These are phyloP conservation scores for Thalassoma bifasciatum DNA, from an alignment of 2,113 vertebrate species.

Conservation along the genomic window DNA sequence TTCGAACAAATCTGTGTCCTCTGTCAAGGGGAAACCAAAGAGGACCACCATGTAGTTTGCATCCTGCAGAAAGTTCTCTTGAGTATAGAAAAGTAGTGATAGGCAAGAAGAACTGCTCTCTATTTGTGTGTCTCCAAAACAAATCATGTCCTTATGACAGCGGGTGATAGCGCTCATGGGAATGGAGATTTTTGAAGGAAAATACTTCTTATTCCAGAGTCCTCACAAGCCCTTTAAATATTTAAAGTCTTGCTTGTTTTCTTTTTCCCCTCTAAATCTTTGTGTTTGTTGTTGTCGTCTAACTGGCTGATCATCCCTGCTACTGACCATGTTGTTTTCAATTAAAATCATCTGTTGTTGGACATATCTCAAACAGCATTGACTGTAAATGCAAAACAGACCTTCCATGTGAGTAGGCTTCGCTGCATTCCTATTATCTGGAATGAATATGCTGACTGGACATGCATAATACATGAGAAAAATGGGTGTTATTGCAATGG, in stretches of 20 bases:
- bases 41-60: neutral
- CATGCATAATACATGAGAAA: conserved; percentile 73
- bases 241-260: too few relatives aligned
- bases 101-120: too few relatives aligned
- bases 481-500: conserved; percentile 62
- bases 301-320: conserved; percentile 6
- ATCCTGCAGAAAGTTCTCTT: too few relatives aligned
- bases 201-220: too few relatives aligned
- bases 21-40: conserved; percentile 1
- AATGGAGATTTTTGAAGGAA: too few relatives aligned
- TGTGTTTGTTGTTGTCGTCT: neutral
- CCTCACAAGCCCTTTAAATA: too few relatives aligned
- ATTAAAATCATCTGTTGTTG: conserved; percentile 31
- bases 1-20: conserved; percentile 18
- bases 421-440: conserved; percentile 59
- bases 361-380: conserved; percentile 42
- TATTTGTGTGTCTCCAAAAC: too few relatives aligned
- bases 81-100: too few relatives aligned
- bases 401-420: conserved; percentile 42
- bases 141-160: too few relatives aligned
- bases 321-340: conserved; percentile 27
- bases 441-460: conserved; percentile 67
- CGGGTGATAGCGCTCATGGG: too few relatives aligned
- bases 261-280: neutral
- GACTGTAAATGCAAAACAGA: conserved; percentile 42